Base-by-base conservation (phyloP, 2,888 invertebrate species). In the Mythimna lalbum region DNA sequence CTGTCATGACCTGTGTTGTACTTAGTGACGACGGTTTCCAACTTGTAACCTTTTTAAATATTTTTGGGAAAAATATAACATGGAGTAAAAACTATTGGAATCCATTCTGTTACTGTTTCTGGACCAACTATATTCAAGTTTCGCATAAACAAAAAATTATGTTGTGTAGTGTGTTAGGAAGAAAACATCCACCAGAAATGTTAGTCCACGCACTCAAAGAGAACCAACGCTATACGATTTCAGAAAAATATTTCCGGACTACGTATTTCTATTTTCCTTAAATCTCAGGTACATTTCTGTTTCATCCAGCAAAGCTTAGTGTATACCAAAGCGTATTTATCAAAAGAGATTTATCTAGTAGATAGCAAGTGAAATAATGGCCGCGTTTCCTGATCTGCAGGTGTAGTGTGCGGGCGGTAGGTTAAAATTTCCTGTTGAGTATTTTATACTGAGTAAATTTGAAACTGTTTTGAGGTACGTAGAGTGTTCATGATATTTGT, bases 291-390 rank as follows among this genome's bases (percentile, higher is more conserved):
- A 53, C 52, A 61, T 81, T 78, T 52, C 52, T 59, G 60, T 66
- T 71, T 76, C 62, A 65, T 31, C 43, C 65, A 63, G 65, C 39
- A 49, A 70, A 70, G 65, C 81, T 78, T 63, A 78, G 63, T 56
- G 36, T 67, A 66, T 49, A 49, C 59, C 27, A 63, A 63, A 82
- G 65, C 57, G 61, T 80, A 80, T 82, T 82, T 82, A 80, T 76
- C 80, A 82, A 82, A 82, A 69, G 75, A 85, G 89, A 88, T 87
- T 86, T 87, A 87, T 88, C 86, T 70, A 75, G 72, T 47, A 84
- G 88, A 89, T 89, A 89, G 84, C 83, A 70, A 69, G 85, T 88
- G 85, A 90, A 90, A 85, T 90, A 88, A 89, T 86, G 89, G 80
- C 83, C 76, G 83, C 74, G 81, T 89, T 90, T 91, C 90, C 90